Conservation (phyloP, 2,888 invertebrate genomes). For the Cryptocheilus praepositus region DNA sequence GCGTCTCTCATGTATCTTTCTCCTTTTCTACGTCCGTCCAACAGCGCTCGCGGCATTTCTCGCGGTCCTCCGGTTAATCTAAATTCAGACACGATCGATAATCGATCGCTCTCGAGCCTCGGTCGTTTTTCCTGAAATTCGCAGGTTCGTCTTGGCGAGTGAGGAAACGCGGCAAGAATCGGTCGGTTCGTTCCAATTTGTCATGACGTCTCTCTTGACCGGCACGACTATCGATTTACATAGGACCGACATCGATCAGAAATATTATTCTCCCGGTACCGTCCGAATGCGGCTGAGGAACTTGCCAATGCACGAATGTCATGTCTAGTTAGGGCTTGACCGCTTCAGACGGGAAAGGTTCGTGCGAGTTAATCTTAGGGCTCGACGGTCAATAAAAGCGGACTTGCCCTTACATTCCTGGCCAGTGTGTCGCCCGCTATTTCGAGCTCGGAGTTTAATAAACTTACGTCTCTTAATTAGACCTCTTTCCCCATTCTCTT, state of each 20-base stretch:
- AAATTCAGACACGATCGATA: slow-evolving; percentile 50
- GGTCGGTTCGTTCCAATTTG: slow-evolving; percentile 41
- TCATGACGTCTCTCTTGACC: slow-evolving; percentile 18
- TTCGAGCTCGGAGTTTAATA: slow-evolving; percentile 67
- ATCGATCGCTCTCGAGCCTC: slow-evolving; percentile 49
- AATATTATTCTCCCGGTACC: too few species aligned
- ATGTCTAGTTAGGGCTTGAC: too few species aligned
- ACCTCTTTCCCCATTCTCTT: slow-evolving; percentile 41
- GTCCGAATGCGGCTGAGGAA: too few species aligned
- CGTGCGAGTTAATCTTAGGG: slow-evolving; percentile 64
- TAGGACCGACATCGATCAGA: not conserved
- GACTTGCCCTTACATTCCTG: slow-evolving; percentile 69
- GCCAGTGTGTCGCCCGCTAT: slow-evolving; percentile 70
- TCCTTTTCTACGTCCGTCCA: slow-evolving; percentile 12
- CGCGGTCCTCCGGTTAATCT: slow-evolving; percentile 54
- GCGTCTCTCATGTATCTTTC: slow-evolving; percentile 25
- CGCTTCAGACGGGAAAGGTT: slow-evolving; percentile 32
- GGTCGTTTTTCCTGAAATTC: slow-evolving; percentile 23
- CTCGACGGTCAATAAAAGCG: slow-evolving; percentile 65
- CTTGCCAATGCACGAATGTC: too few species aligned
- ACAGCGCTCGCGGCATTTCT: slow-evolving; percentile 27
- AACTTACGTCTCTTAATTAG: slow-evolving; percentile 68
- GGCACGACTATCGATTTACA: not conserved
- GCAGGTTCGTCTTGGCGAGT: slow-evolving; percentile 16
- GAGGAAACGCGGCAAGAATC: slow-evolving; percentile 30